Evolutionary conservation across 2,113 vertebrate species (phyloP), one percentile per base, ranked within the genome.

Genomic region (Phrynosoma blainvillii): DNA sequence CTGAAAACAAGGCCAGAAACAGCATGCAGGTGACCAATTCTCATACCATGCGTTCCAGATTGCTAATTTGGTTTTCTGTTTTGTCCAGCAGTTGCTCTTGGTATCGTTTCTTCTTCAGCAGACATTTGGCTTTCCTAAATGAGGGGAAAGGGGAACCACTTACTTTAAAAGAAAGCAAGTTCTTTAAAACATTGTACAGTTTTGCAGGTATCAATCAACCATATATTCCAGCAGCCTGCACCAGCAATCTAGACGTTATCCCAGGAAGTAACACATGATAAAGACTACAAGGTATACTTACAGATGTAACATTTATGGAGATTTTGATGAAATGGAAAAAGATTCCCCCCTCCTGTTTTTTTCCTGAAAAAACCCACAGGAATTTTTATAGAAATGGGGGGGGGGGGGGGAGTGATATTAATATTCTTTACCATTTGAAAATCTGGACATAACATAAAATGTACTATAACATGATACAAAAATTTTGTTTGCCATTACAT

Each of bases 71-170:
- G 93, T 95, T 98, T 85, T 99, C 98, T 0, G 98, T 98, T 93
- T 97, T 98, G 56, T 98, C 97, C 80, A 99, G 95, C 0, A 99
- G 97, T 78, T 98, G 98, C 92, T 98, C 98, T 91, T 98, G 98
- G 93, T 98, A 99, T 5, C 98, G 97, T 78, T 99, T 99, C 93
- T 99, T 99, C 97, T 98, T 99, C 0, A 99, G 97, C 90, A 99
- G 92, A n/a, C 98, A 94, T 95, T 98, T 90, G 76, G 98, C 98
- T 90, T 98, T 98, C 68, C 98, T 98, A 94, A 2, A 1, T 42
- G 66, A 25, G 66, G 66, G 66, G 21, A 27, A 20, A 62, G n/a
- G 20, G 20, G 20, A 66, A 16, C 18, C 65, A 66, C 18, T 66
- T 5, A 23, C 65, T 20, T 20, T 36, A 82, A 10, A 56, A 12